Conservation (phyloP, 2,113 vertebrate species). For the Myrmecobius fasciatus region DNA sequence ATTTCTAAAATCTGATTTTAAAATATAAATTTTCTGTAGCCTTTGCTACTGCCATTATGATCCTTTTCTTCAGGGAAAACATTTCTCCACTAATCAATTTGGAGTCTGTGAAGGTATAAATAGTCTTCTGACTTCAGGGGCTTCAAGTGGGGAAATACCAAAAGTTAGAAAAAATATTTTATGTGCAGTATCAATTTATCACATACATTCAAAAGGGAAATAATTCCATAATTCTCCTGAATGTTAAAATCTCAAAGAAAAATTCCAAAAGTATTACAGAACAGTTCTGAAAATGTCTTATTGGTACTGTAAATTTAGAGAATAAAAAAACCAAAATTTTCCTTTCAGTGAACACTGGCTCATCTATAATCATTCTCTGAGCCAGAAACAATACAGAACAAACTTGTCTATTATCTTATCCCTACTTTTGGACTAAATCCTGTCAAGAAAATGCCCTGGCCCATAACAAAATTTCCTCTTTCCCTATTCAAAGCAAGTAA, state of each 20-base stretch:
- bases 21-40: not conserved
- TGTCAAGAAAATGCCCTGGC: not conserved
- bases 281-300: slow-evolving; percentile 37
- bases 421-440: not conserved
- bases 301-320: not conserved
- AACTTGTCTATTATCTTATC: not conserved
- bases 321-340: not conserved
- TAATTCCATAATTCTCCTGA: slow-evolving; percentile 38
- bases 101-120: not conserved
- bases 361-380: not conserved
- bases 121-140: not conserved
- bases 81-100: not conserved
- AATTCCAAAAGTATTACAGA: slow-evolving; percentile 44
- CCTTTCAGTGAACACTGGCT: not conserved
- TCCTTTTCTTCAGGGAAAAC: not conserved
- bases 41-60: not conserved
- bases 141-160: slow-evolving; percentile 31
- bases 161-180: slow-evolving; percentile 38
- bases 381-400: not conserved
- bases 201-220: not conserved
- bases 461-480: not conserved
- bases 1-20: not conserved
- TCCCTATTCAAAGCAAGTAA: not conserved
- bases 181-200: slow-evolving; percentile 17
- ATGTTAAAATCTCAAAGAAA: slow-evolving; percentile 32